A percentile compares a stretch with the other conserved stretches of the same genome.
These are phyloP conservation scores for Dasyornis broadbenti DNA, from an alignment of 2,113 vertebrate species.

Conservation along the genomic window DNA sequence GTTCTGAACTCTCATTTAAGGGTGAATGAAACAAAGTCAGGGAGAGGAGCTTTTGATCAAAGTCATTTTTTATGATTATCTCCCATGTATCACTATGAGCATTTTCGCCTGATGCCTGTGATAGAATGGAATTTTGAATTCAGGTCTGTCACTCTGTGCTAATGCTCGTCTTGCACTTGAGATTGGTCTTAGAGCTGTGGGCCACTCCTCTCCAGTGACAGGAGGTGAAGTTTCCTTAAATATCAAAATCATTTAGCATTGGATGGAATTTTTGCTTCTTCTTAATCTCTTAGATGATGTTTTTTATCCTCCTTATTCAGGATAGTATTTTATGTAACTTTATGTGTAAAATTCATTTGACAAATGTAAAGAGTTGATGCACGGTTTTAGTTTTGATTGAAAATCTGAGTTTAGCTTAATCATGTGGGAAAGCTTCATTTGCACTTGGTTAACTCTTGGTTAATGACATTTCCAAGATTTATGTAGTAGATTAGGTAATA, in stretches of 20 bases:
- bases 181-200: neutral
- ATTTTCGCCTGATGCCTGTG: neutral
- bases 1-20: neutral
- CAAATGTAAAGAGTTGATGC: neutral
- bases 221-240: neutral
- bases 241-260: neutral
- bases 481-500: neutral
- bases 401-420: neutral
- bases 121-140: neutral
- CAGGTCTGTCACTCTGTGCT: neutral
- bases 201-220: neutral
- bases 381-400: neutral
- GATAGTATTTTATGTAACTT: neutral
- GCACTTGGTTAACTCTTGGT: neutral
- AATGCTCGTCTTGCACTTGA: fast-evolving
- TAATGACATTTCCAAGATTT: neutral
- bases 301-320: neutral
- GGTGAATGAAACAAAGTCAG: neutral
- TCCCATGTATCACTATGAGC: neutral
- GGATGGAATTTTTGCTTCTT: neutral
- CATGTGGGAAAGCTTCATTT: neutral
- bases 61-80: neutral
- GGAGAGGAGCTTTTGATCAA: neutral
- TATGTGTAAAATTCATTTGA: neutral
- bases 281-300: neutral